Conservation (phyloP, 2,797 vertebrate species). For the Anolis apletophallus region DNA sequence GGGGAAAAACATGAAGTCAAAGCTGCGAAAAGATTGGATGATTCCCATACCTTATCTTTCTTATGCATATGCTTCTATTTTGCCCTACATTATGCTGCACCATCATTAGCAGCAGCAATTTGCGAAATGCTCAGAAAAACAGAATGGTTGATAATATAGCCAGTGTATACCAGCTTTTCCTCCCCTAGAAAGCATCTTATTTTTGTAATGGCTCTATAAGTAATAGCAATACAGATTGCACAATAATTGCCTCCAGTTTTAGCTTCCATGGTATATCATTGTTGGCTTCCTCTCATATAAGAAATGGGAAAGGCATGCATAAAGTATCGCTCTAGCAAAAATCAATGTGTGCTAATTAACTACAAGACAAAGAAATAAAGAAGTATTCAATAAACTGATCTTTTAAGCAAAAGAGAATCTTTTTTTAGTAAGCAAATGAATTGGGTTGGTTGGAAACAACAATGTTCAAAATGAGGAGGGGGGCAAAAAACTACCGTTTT, state of each 20-base stretch:
- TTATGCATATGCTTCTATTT: constrained; percentile 20
- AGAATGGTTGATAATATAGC: constrained; percentile 24
- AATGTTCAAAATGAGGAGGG: background rate
- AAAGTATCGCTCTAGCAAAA: constrained; percentile 37
- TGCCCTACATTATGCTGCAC: constrained; percentile 12
- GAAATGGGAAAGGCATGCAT: background rate
- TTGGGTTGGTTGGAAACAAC: background rate
- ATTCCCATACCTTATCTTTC: background rate
- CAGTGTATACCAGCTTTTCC: background rate
- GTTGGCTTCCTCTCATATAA: constrained; percentile 15
- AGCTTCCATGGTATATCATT: background rate
- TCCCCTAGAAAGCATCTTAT: background rate
- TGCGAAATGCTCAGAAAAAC: constrained; percentile 17
- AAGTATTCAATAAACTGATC: background rate
- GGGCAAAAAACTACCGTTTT: background rate
- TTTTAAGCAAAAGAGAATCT: constrained; percentile 8
- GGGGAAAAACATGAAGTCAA: constrained; percentile 19
- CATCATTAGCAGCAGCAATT: background rate
- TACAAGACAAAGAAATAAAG: constrained; percentile 17
- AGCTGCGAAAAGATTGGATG: constrained; percentile 26
- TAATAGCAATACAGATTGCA: constrained; percentile 15
- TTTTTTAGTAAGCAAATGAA: constrained; percentile 21
- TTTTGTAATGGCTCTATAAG: constrained; percentile 14
- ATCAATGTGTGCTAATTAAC: constrained; percentile 12
- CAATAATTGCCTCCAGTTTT: constrained; percentile 7